A percentile compares a stretch with the other conserved stretches of the same genome.
Evolutionary conservation across 2,113 vertebrate species (phyloP).

Genomic region (Ornithorhynchus anatinus): DNA sequence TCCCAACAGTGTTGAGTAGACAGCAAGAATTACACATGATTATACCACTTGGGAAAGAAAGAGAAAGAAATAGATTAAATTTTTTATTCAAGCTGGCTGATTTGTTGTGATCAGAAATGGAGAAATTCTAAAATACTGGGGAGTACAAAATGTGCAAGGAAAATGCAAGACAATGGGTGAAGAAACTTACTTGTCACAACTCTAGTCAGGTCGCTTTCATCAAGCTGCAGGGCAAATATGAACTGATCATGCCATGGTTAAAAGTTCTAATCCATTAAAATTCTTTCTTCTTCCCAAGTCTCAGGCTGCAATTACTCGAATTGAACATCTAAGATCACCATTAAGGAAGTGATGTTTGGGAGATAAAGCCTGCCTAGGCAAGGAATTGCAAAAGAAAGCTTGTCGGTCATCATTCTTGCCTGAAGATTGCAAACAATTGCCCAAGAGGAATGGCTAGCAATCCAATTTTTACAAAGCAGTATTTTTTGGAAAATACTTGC

Average conservation of each 20-base stretch:
- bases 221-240: background rate
- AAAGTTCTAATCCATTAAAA: background rate
- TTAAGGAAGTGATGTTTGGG: background rate
- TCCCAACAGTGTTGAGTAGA: background rate
- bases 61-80: constrained; percentile 31
- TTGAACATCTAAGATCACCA: background rate
- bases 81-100: constrained; percentile 38
- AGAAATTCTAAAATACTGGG: constrained; percentile 5
- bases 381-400: too few species aligned
- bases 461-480: too few species aligned
- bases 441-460: too few species aligned
- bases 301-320: background rate
- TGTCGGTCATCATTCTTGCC: too few species aligned
- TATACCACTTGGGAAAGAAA: constrained; percentile 26
- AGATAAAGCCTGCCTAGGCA: background rate
- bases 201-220: background rate
- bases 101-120: constrained; percentile 43
- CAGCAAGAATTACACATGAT: constrained; percentile 42
- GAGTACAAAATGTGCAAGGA: background rate
- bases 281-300: constrained; percentile 23
- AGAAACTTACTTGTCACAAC: background rate
- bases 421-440: too few species aligned
- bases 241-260: background rate
- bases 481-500: too few species aligned
- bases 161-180: constrained; percentile 1